These are phyloP conservation scores for Capromys pilorides DNA, from an alignment of 2,797 vertebrate genomes.

Conservation along the genomic window DNA sequence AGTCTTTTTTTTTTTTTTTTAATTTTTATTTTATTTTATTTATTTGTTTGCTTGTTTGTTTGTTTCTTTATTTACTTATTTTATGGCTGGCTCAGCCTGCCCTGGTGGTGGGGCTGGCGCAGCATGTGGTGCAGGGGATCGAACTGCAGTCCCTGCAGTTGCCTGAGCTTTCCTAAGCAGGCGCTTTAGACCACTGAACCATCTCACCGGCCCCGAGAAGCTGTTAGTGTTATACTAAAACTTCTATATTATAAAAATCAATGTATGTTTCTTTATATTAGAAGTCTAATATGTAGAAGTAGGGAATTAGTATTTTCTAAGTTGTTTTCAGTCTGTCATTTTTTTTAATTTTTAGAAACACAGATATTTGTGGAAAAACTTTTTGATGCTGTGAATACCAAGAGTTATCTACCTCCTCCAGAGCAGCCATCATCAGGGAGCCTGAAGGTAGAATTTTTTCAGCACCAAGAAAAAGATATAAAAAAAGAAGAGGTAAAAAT, in stretches of 20 bases:
- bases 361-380: slow-evolving; percentile 98
- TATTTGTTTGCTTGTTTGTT: no score
- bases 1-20: no score
- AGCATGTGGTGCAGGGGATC: no score
- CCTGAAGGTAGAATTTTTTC: slow-evolving; percentile 90
- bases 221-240: not conserved
- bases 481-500: slow-evolving; percentile 94
- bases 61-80: no score
- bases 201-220: no score
- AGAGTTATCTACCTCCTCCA: slow-evolving; percentile 95
- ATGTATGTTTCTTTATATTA: slow-evolving; percentile 13
- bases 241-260: slow-evolving; percentile 31
- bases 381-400: slow-evolving; percentile 97
- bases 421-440: slow-evolving; percentile 89
- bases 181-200: no score
- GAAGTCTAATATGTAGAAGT: not conserved
- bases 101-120: no score
- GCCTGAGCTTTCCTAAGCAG: no score
- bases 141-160: no score
- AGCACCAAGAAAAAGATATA: slow-evolving; percentile 92
- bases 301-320: slow-evolving; percentile 19
- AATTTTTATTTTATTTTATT: no score
- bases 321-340: slow-evolving; percentile 13
- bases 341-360: slow-evolving; percentile 90
- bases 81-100: no score